Conservation (phyloP, 2,888 invertebrate species). For the Macaria notata region DNA sequence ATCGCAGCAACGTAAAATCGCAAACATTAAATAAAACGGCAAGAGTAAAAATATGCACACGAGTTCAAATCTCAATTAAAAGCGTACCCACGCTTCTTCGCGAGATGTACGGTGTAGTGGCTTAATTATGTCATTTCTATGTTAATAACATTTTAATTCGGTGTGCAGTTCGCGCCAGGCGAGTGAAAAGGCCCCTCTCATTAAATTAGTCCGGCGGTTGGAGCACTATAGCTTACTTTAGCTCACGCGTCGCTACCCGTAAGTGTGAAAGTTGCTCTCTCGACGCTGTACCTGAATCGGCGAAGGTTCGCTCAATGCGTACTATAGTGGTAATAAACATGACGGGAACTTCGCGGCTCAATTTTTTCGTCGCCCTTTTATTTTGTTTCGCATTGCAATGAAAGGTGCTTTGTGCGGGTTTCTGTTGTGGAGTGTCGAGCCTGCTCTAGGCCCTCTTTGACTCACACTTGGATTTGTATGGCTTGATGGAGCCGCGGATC, state of each 20-base stretch:
- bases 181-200: slow-evolving; percentile 68
- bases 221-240: slow-evolving; percentile 67
- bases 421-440: not conserved
- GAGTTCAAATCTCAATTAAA: slow-evolving; percentile 5
- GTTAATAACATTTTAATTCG: slow-evolving; percentile 49
- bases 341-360: slow-evolving; percentile 41
- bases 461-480: slow-evolving; percentile 1
- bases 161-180: slow-evolving; percentile 37
- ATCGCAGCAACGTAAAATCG: too few relatives aligned
- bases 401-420: slow-evolving; percentile 7
- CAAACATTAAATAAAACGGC: too few relatives aligned
- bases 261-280: slow-evolving; percentile 77
- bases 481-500: not conserved
- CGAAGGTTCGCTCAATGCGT: slow-evolving; percentile 67
- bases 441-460: not conserved
- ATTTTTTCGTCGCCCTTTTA: slow-evolving; percentile 45
- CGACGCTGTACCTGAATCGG: slow-evolving; percentile 48
- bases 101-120: slow-evolving; percentile 39
- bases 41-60: too few relatives aligned
- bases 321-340: slow-evolving; percentile 68
- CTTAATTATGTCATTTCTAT: slow-evolving; percentile 50
- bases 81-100: not conserved
- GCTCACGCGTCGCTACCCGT: slow-evolving; percentile 68
- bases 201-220: slow-evolving; percentile 79
- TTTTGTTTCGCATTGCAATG: slow-evolving; percentile 16